Evolutionary conservation across 2,113 vertebrate species (phyloP).

Genomic region (Python bivittatus): DNA sequence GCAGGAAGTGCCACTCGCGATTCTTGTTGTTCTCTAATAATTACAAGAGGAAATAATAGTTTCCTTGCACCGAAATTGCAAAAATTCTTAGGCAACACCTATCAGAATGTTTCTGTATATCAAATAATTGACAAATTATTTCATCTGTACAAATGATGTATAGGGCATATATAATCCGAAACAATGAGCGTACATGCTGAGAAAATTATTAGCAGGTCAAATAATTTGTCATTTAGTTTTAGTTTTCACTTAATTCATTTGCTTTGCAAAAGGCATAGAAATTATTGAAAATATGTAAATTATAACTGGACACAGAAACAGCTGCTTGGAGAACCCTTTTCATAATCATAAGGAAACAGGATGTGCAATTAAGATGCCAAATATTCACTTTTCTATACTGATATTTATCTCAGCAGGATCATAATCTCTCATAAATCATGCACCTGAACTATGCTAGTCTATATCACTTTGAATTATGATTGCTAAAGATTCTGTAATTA

Average conservation of each 20-base stretch:
- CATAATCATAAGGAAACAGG: background rate
- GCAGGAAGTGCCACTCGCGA: too few species aligned
- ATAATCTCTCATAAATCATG: background rate
- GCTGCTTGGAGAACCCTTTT: background rate
- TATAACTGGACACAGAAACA: background rate
- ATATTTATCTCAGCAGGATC: background rate
- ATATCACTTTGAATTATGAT: background rate
- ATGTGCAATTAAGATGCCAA: background rate
- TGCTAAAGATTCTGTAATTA: background rate
- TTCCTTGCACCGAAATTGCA: too few species aligned
- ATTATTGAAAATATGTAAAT: background rate
- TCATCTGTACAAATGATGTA: background rate
- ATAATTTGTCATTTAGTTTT: background rate
- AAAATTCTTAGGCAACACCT: background rate
- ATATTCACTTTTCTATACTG: background rate
- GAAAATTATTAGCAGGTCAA: background rate
- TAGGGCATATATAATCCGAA: background rate
- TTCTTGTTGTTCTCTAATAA: too few species aligned
- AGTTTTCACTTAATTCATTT: background rate
- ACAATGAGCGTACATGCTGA: background rate
- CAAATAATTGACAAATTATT: background rate
- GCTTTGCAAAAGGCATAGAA: background rate
- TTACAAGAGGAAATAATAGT: too few species aligned
- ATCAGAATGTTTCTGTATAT: background rate
- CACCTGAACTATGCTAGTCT: background rate